Conservation (phyloP, 2,797 vertebrate species). For the Echeneis naucrates region DNA sequence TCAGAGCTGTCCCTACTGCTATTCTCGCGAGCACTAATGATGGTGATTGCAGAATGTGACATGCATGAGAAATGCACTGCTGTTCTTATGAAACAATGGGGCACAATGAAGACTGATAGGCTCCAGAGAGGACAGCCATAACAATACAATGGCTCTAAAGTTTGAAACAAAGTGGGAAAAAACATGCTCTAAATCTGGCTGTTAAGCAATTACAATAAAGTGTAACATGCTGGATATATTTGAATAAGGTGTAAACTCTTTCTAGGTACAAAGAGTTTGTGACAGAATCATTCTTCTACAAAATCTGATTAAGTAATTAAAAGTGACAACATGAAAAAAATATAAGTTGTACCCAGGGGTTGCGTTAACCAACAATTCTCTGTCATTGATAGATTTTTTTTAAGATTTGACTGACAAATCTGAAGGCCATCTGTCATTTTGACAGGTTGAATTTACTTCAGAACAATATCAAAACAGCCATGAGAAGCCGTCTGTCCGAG, state of each 20-base stretch:
- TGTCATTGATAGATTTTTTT: no score
- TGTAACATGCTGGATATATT: neutral
- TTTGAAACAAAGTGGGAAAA: conserved; percentile 30
- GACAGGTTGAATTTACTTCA: no score
- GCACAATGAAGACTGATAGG: conserved; percentile 64
- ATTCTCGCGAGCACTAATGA: conserved; percentile 71
- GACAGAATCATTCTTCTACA: neutral
- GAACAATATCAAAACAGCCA: no score
- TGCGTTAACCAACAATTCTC: no score
- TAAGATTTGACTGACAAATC: no score
- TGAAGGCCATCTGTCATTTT: no score
- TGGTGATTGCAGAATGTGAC: conserved; percentile 65
- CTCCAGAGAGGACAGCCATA: conserved; percentile 33
- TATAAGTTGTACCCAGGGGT: no score
- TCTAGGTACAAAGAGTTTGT: neutral
- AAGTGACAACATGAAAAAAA: neutral
- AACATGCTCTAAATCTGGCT: conserved; percentile 16
- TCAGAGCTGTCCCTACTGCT: conserved; percentile 71
- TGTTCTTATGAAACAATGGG: conserved; percentile 49
- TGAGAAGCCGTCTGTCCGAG: no score
- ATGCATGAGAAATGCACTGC: conserved; percentile 68
- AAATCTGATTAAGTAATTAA: neutral
- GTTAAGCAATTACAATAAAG: conserved; percentile 3
- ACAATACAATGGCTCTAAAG: conserved; percentile 42
- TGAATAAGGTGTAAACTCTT: neutral